Evolutionary conservation across 2,888 invertebrate genomes (phyloP).

Genomic region (Penaeus monodon): DNA sequence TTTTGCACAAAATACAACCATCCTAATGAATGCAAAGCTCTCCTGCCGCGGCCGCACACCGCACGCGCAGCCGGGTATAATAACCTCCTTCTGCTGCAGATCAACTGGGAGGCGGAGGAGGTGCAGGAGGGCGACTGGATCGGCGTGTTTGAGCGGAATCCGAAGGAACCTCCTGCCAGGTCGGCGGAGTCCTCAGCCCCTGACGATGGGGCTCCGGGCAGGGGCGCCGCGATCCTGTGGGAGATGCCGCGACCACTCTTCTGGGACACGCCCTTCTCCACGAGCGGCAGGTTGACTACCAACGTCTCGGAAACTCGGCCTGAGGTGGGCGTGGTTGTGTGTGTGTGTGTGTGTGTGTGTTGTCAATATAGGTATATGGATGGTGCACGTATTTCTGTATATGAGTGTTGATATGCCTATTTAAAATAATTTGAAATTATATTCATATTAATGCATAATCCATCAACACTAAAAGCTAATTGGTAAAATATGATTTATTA

Average conservation of each 20-base stretch:
- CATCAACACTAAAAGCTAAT: too few species aligned
- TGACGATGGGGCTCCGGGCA: neutral
- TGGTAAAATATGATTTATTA: neutral
- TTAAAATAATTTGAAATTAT: neutral
- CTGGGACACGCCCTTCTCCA: conserved; percentile 51
- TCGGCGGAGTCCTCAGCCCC: conserved; percentile 13
- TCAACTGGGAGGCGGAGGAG: conserved; percentile 62
- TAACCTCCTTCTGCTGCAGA: neutral
- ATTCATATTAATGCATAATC: too few species aligned
- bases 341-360: neutral
- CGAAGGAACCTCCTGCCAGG: conserved; percentile 25
- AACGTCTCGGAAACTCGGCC: conserved; percentile 34
- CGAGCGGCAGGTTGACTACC: conserved; percentile 37
- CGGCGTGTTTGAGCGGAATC: conserved; percentile 58
- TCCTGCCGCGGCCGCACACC: neutral
- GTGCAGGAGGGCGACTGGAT: conserved; percentile 61
- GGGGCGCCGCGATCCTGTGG: conserved; percentile 3
- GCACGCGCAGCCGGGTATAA: too few species aligned
- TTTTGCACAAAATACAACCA: too few species aligned
- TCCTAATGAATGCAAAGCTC: neutral
- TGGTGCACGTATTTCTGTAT: neutral
- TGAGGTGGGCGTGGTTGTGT: conserved; percentile 26
- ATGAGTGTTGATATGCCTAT: neutral
- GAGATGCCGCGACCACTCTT: conserved; percentile 44
- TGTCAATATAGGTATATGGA: neutral